Evolutionary conservation across 2,113 vertebrate genomes (phyloP), one percentile per base, ranked within the genome.

Genomic region (Poeciliopsis turrubarensis): DNA sequence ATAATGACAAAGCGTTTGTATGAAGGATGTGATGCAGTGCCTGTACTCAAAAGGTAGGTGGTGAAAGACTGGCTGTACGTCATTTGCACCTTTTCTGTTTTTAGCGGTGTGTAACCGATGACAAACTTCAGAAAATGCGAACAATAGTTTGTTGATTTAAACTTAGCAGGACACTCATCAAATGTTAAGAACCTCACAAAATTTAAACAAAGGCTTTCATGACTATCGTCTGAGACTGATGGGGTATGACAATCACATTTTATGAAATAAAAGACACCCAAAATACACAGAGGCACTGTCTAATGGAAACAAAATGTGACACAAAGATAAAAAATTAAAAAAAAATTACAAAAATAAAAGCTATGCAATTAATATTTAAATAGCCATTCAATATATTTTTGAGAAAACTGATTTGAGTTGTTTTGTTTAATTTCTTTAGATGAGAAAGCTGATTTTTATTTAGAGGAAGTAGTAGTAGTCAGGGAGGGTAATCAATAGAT

Each of bases 1-100:
- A 67, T n/a, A 51, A 70, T 30, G n/a, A 79, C 25, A 22, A 32
- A 47, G n/a, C 68, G 26, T 54, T 47, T 80, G 66, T 26, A 27
- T 60, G 65, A 39, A 44, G 34, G 32, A 65, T 60, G 19, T 68
- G 37, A 32, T 51, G 71, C 34, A 68, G 76, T 60, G 41, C 60
- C 6, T 25, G 68, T 15, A 44, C 14, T 62, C 27, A 62, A 68
- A n/a, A 57, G 11, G 17, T 17, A 3, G 3, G 2, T n/a, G 22
- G 51, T 57, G 30, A 31, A 63, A 65, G 17, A 32, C 30, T 65
- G 22, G 26, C 17, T 60, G 22, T 70, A n/a, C 27, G 31, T 37
- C 34, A 44, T 41, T 37, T 14, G 12, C 14, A 25, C 22, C 2
- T 57, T 57, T 57, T n/a, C 51, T n/a, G 22, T 57, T n/a, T 57